Base-by-base conservation (phyloP, 2,797 vertebrate genomes). In the Lemur catta region DNA sequence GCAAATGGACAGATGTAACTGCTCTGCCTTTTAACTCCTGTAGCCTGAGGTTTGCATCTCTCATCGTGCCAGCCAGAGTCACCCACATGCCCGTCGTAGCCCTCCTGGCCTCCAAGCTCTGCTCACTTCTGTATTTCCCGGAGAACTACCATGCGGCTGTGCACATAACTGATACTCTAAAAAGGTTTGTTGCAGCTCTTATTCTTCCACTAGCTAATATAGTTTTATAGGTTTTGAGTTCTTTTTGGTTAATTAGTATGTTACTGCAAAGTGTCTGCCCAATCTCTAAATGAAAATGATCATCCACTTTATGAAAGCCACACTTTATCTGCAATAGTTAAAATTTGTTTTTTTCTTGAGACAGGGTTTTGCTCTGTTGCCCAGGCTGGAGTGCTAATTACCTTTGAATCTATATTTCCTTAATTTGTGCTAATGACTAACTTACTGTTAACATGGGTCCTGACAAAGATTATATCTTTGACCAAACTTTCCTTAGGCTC, bases 241-340 rank as follows among this genome's bases (percentile, higher is more conserved):
- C 13, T 52, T 59, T 30, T 79, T 41, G 1, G 65, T 38, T 33
- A 78, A 20, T 24, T 78, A 61, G 22, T n/a, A 28, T 20, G n/a
- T n/a, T 84, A 85, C 48, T 91, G 20, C 12, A 91, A 72, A 78
- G 33, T 79, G 20, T 46, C 12, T 93, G 24, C 69, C 9, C 35
- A 91, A 50, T 82, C 78, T 92, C 61, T 84, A 38, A 61, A 11
- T 88, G 26, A 92, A 92, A 85, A 93, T 35, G 26, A 69, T 52
- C 41, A 93, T 30, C 12, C 30, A 86, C 61, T 86, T 86, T 86
- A 88, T 9, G 57, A 84, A 94, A 71, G 33, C 11, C 8, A 12
- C 2, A 79, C 6, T 84, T 79, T 79, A 87, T 41, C 33, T 63
- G 4, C 72, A 82, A 43, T 67, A 63, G 26, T 41, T 87, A 75